phyloP scores from a whole-genome alignment of 2,113 vertebrate species.

The Cyphomyrus discorhynchus region DNA sequence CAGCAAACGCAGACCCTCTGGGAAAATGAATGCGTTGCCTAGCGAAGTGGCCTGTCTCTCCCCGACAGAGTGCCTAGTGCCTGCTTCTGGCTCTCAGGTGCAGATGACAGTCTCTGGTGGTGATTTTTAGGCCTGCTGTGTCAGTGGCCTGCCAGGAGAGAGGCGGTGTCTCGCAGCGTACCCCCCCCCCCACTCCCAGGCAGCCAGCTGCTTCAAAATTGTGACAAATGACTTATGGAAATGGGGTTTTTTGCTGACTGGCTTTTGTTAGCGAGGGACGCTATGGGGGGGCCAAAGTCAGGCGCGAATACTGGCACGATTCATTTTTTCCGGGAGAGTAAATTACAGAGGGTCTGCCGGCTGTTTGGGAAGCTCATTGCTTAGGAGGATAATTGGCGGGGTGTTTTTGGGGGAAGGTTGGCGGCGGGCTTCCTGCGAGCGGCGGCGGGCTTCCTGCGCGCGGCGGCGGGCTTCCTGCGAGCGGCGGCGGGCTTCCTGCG shows the following conservation, averaged over 20 bases:
- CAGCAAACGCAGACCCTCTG: neutral
- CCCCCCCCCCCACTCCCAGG: neutral
- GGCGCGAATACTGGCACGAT: neutral
- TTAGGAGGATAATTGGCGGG: neutral
- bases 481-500: too few species aligned
- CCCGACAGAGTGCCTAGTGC: too few species aligned
- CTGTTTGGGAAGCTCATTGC: neutral
- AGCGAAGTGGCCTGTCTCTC: neutral
- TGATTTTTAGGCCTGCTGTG: neutral
- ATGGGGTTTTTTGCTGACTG: conserved; percentile 19
- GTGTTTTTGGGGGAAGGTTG: neutral
- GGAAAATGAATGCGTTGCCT: neutral
- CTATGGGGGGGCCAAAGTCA: conserved; percentile 15
- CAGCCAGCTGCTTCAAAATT: conserved; percentile 9
- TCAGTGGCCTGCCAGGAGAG: neutral
- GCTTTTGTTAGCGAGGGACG: conserved; percentile 16
- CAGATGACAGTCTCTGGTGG: neutral
- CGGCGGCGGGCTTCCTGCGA: too few species aligned
- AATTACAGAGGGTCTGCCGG: neutral
- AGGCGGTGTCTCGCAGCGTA: neutral
- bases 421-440: too few species aligned
- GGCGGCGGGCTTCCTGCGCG: too few species aligned
- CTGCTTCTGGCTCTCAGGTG: neutral
- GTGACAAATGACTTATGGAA: conserved; percentile 16
- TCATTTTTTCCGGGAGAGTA: neutral